Base-by-base conservation (phyloP, 2,113 vertebrate species). In the Eurystomus gularis region DNA sequence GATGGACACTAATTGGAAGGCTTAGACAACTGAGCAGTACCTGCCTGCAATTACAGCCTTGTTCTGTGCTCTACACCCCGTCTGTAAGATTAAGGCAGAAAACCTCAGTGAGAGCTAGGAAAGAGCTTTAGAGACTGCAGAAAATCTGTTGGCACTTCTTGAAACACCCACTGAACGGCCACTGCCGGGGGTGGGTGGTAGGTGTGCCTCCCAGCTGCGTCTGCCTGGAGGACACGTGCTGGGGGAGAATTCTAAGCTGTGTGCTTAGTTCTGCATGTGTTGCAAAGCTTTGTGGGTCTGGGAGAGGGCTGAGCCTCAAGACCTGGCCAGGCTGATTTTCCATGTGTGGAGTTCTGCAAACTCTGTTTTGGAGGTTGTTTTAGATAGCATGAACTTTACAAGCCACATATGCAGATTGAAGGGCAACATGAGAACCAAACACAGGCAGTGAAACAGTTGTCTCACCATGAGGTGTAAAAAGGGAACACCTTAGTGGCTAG, bases 1-100 rank as follows among this genome's bases (percentile, higher is more conserved):
- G 91, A 96, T 76, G 81, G 94, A 95, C 89, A 57, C 86, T 96
- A 95, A 95, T 91, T 93, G 84, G 91, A 57, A 84, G 57, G 35
- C 21, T 92, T 58, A 79, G 58, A 68, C 90, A 93, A 69, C 26
- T 44, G 81, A 76, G n/a, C 35, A 70, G 49, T 79, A 18, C 65
- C 65, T 96, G 70, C 73, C 44, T 94, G 86, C 73, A 87, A 93
- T 96, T 93, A 68, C 31, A 93, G 71, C 57, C 29, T 71, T 72
- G 57, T 60, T 18, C 65, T 79, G 40, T 72, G 73, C 55, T 46
- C 46, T 19, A 20, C 24, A 13, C 42, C 40, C 37, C 51, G 21
- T 86, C 31, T 76, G 13, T 86, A 58, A 89, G 61, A 94, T 89
- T 48, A 65, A 91, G 81, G 39, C 69, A 87, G 35, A 61, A 78